Evolutionary conservation across 2,797 vertebrate genomes (phyloP).

Genomic region (Spea hammondii): DNA sequence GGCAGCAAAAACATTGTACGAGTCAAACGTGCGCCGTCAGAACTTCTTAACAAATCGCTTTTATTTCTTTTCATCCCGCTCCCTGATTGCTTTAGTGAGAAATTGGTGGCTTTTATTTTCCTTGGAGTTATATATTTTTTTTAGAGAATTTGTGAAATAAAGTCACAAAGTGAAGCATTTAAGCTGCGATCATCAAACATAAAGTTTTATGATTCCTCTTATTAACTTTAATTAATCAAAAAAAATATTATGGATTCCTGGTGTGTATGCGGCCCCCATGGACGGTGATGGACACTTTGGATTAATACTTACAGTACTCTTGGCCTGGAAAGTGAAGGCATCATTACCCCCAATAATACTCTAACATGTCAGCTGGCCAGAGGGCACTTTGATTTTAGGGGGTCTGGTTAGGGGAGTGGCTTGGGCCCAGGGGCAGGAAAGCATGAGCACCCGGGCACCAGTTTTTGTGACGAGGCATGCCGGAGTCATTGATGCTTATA

Average conservation of each 20-base stretch:
- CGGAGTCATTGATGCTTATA: too few species aligned
- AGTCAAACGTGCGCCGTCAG: conserved; percentile 24
- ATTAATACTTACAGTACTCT: too few species aligned
- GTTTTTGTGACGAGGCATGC: too few species aligned
- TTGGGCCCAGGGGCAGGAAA: too few species aligned
- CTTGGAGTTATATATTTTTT: neutral
- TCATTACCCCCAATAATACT: too few species aligned
- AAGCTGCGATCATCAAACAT: neutral
- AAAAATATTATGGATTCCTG: neutral
- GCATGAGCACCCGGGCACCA: too few species aligned
- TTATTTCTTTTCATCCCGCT: neutral
- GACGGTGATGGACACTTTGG: too few species aligned
- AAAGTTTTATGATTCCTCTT: neutral
- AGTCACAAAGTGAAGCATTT: neutral
- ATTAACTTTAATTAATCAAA: neutral
- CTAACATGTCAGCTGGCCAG: too few species aligned
- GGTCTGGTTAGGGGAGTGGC: too few species aligned
- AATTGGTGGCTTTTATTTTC: neutral
- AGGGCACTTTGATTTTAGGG: too few species aligned
- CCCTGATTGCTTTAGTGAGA: neutral
- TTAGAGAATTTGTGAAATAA: neutral
- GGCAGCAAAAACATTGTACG: conserved; percentile 26
- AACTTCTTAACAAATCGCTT: conserved; percentile 33
- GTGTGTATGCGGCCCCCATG: too few species aligned
- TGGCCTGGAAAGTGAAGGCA: too few species aligned